Conservation (phyloP, 1,140 invertebrate species). For the Drosophila ananassae region DNA sequence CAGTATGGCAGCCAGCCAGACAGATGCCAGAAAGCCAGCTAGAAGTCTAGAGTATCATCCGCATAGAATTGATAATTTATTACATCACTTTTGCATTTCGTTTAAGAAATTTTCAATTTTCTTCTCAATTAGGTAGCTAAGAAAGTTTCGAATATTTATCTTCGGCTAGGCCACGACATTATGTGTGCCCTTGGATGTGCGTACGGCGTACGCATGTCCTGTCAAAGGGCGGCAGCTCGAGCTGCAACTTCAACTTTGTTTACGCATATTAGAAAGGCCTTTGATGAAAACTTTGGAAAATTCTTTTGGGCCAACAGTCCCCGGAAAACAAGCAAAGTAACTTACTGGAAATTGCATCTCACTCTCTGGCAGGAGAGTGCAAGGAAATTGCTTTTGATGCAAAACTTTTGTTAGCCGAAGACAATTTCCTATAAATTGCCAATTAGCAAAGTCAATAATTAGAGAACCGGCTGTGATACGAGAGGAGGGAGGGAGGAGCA, state of each 20-base stretch:
- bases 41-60: background rate
- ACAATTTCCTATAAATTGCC: conserved; percentile 61
- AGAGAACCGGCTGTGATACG: conserved; percentile 31
- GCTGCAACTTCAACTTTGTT: conserved; percentile 30
- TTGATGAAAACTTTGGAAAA: conserved; percentile 49
- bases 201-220: conserved; percentile 9
- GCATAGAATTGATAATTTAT: conserved; percentile 47
- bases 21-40: conserved; percentile 9
- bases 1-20: conserved; percentile 6
- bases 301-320: conserved; percentile 23
- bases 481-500: background rate
- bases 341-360: conserved; percentile 27
- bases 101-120: conserved; percentile 76
- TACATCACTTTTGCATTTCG: conserved; percentile 63
- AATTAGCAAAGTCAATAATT: conserved; percentile 64
- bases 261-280: conserved; percentile 39
- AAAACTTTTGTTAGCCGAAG: conserved; percentile 49
- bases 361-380: background rate
- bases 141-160: conserved; percentile 73
- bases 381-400: conserved; percentile 53
- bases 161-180: conserved; percentile 49
- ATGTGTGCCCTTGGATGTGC: conserved; percentile 13
- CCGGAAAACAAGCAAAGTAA: conserved; percentile 38
- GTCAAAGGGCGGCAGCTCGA: conserved; percentile 24
- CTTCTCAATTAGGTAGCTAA: conserved; percentile 69